phyloP scores from a whole-genome alignment of 2,888 invertebrate species.

The Penaeus monodon region DNA sequence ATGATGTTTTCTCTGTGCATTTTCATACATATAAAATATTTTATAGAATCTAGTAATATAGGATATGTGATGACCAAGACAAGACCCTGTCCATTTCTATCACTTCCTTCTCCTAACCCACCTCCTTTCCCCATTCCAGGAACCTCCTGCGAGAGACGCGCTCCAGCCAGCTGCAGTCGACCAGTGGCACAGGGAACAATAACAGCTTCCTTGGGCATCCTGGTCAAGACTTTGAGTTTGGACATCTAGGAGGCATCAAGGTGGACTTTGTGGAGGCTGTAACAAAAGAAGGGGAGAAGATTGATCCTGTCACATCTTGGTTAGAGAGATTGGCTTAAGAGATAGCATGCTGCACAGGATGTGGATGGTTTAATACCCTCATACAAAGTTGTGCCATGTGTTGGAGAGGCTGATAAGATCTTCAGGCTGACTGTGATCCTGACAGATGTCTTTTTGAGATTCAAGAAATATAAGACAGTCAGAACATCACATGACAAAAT shows the following conservation, averaged over 20 bases:
- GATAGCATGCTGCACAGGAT: too few relatives aligned
- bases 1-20: too few relatives aligned
- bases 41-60: background rate
- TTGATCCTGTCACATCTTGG: conserved; percentile 54
- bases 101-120: conserved; percentile 1
- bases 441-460: too few relatives aligned
- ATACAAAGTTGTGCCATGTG: background rate
- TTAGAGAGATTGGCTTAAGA: conserved; percentile 44
- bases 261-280: conserved; percentile 73
- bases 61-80: background rate
- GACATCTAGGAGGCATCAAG: conserved; percentile 77
- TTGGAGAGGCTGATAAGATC: too few relatives aligned
- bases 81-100: background rate
- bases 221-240: conserved; percentile 87
- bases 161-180: conserved; percentile 83
- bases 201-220: conserved; percentile 79
- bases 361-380: background rate
- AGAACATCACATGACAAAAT: too few relatives aligned
- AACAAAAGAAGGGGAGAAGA: conserved; percentile 66
- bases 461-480: too few relatives aligned
- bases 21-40: background rate
- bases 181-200: conserved; percentile 77
- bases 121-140: conserved; percentile 72
- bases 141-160: conserved; percentile 89
- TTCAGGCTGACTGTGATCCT: too few relatives aligned